Conservation (phyloP, 2,113 vertebrate genomes). For the Athene cunicularia region DNA sequence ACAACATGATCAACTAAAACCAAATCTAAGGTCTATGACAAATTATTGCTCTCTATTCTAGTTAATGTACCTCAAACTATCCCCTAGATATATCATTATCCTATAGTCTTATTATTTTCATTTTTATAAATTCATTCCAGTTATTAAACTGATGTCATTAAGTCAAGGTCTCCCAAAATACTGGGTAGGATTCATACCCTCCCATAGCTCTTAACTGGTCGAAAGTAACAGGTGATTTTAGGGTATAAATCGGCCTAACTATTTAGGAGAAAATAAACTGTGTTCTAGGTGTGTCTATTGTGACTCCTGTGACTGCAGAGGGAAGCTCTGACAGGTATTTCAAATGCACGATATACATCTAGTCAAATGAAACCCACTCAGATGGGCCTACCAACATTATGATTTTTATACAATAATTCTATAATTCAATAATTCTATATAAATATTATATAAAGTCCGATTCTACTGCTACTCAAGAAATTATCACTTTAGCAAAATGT, state of each 20-base stretch:
- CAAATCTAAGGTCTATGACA: neutral
- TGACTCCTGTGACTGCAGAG: neutral
- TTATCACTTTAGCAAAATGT: neutral
- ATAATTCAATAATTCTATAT: too few species aligned
- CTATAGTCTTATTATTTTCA: neutral
- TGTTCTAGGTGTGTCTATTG: neutral
- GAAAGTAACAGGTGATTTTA: neutral
- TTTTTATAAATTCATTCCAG: neutral
- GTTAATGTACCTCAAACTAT: neutral
- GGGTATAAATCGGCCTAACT: neutral
- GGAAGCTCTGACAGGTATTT: neutral
- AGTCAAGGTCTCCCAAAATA: neutral
- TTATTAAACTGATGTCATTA: neutral
- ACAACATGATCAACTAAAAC: neutral
- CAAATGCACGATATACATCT: neutral
- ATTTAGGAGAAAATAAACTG: neutral
- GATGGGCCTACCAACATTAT: neutral
- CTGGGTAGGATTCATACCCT: neutral
- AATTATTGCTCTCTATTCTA: neutral
- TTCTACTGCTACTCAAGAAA: neutral
- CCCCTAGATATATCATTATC: neutral
- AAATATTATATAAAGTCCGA: neutral
- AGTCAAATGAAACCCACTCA: neutral
- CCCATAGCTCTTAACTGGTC: neutral
- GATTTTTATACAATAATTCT: neutral